Evolutionary conservation across 2,888 invertebrate genomes (phyloP).

Genomic region (Eledona agricola): DNA sequence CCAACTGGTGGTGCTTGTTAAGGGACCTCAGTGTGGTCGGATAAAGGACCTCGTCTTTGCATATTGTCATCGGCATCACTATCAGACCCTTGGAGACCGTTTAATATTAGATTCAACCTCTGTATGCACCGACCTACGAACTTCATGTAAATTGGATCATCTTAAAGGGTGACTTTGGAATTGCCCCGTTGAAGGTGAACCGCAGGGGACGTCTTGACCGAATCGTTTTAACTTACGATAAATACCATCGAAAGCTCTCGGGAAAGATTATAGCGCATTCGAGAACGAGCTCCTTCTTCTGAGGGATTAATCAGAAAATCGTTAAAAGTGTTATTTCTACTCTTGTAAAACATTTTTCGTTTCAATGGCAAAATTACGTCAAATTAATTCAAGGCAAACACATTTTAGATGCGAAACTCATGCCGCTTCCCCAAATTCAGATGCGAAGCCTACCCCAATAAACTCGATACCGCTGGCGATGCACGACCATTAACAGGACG

Average conservation of each 20-base stretch:
- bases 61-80: conserved; percentile 36
- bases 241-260: conserved; percentile 7
- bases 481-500: conserved; percentile 12
- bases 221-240: conserved; percentile 29
- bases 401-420: too few relatives aligned
- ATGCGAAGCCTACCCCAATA: too few relatives aligned
- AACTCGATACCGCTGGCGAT: conserved; percentile 1
- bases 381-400: too few relatives aligned
- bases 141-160: conserved; percentile 44
- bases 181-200: conserved; percentile 10
- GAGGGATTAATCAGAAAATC: too few relatives aligned
- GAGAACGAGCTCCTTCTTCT: too few relatives aligned
- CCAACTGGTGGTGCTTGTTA: conserved; percentile 31
- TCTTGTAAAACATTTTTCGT: too few relatives aligned
- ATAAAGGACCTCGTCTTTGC: conserved; percentile 37
- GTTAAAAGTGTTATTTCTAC: too few relatives aligned
- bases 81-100: conserved; percentile 30
- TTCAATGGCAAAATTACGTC: too few relatives aligned
- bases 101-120: conserved; percentile 40
- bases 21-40: conserved; percentile 29
- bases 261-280: conserved; percentile 1
- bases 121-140: conserved; percentile 37
- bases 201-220: conserved; percentile 27
- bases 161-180: conserved; percentile 40
- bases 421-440: too few relatives aligned